Evolutionary conservation across 2,113 vertebrate species (phyloP).

Genomic region (Sander lucioperca): DNA sequence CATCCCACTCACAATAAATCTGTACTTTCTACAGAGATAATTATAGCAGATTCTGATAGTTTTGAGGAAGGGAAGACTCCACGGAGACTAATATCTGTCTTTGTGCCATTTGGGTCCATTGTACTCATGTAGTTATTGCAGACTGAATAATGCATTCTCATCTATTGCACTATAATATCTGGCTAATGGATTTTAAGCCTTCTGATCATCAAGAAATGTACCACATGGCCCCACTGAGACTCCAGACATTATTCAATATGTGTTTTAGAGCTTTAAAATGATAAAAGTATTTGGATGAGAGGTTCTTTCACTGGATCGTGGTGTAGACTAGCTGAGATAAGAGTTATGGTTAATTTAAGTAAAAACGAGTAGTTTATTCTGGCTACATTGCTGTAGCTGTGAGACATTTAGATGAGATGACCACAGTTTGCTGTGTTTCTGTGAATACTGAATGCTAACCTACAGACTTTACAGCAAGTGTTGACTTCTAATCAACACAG

Average conservation of each 20-base stretch:
- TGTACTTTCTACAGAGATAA: slow-evolving; percentile 14
- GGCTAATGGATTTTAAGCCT: slow-evolving; percentile 45
- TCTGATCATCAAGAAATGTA: slow-evolving; percentile 28
- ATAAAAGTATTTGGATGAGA: background rate
- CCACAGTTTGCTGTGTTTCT: too few relatives aligned
- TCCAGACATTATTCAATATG: background rate
- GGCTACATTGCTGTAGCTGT: background rate
- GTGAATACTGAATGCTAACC: too few relatives aligned
- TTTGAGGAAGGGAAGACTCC: slow-evolving; percentile 10
- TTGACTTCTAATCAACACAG: too few relatives aligned
- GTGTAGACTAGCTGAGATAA: background rate
- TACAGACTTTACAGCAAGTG: too few relatives aligned
- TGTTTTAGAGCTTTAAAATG: slow-evolving; percentile 12
- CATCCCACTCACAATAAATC: slow-evolving; percentile 18
- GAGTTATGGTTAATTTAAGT: too few relatives aligned
- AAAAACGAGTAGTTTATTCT: background rate
- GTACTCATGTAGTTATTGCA: slow-evolving; percentile 31
- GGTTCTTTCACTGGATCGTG: background rate
- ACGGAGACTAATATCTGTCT: slow-evolving; percentile 44
- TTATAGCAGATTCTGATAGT: slow-evolving; percentile 31
- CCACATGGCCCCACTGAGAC: background rate
- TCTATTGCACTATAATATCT: slow-evolving; percentile 36
- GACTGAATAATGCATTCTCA: slow-evolving; percentile 53
- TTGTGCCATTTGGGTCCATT: slow-evolving; percentile 43
- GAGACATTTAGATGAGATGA: too few relatives aligned